A percentile compares a stretch with the other conserved stretches of the same genome.
These are phyloP conservation scores for Zosterops borbonicus DNA, from an alignment of 2,113 vertebrate species.

Conservation along the genomic window DNA sequence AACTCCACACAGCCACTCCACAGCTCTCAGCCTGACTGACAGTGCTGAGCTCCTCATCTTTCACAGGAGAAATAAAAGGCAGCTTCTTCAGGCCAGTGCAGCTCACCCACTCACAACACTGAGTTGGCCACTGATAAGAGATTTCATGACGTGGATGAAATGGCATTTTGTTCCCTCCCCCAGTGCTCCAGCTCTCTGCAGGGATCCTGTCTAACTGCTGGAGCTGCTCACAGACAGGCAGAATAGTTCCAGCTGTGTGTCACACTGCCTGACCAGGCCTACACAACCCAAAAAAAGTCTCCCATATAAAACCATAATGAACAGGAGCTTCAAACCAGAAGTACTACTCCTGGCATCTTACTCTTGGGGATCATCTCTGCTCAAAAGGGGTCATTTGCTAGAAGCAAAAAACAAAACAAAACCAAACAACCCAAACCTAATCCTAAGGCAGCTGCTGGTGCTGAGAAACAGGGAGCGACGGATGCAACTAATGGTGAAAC, in stretches of 20 bases:
- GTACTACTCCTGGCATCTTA: neutral
- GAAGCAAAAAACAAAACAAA: neutral
- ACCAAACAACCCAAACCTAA: neutral
- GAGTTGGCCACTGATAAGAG: conserved; percentile 41
- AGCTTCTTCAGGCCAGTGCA: neutral
- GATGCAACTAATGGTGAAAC: neutral
- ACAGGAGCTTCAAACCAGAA: neutral
- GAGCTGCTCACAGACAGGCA: conserved; percentile 10
- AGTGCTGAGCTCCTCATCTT: neutral
- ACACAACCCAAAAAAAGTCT: neutral
- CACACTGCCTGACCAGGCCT: neutral
- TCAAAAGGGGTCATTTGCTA: neutral
- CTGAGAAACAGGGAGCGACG: neutral
- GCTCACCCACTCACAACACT: conserved; percentile 16
- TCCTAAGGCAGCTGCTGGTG: neutral
- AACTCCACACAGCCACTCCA: neutral
- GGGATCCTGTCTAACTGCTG: conserved; percentile 45
- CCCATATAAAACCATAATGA: neutral
- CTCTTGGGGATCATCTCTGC: neutral
- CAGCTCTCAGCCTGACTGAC: neutral
- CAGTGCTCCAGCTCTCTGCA: conserved; percentile 26
- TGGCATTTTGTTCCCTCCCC: conserved; percentile 43
- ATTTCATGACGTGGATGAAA: conserved; percentile 47
- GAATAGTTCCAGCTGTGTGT: conserved; percentile 33
- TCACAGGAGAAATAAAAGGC: conserved; percentile 19